Evolutionary conservation across 92 coral and sea anemone species (phyloP), one percentile per base, ranked within the genome.

Genomic region (Blastomussa wellsi): DNA sequence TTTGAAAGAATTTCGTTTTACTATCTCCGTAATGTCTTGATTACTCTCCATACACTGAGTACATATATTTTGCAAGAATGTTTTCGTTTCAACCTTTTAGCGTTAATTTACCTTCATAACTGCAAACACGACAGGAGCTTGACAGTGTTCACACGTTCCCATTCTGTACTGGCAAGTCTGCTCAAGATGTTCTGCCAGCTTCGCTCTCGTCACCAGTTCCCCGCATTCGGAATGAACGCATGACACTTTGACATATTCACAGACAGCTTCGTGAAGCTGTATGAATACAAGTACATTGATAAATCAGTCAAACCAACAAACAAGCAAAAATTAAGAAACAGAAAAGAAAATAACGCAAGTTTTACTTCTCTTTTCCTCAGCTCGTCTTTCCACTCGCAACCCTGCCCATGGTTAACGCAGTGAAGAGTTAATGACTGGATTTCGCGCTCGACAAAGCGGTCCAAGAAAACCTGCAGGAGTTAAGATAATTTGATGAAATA

Each of bases 351-450:
- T 13, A 24, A 7, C 24, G 59, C 39, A n/a, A 44, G 16, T 36
- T n/a, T 44, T 20, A 83, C 93, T 89, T 91, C 91, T 31, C 87
- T 82, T 29, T 66, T 78, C 64, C 90, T 69, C n/a, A 90, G 82
- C 44, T 90, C 93, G 20, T 82, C 93, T 48, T 36, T 41, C 93
- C 93, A 91, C 36, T 65, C 64, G 19, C 93, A 91, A 9, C 93
- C 91, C 1, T 79, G 86, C 20, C 80, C 86, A 20, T 79, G 33
- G 60, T 88, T 78, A 52, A 79, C 62, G 78, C 93, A 91, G 47
- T 79, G 84, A 76, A 91, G 78, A 10, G 41, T 35, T 26, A 84
- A 28, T 22, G 88, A 84, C 59, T 81, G 82, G 7, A 91, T 84
- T 76, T 91, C 93, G 37, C 93, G 88, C 29, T 82, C 91, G 5